Conservation (phyloP, 1,140 invertebrate genomes). For the Trachymyrmex septentrionalis region DNA sequence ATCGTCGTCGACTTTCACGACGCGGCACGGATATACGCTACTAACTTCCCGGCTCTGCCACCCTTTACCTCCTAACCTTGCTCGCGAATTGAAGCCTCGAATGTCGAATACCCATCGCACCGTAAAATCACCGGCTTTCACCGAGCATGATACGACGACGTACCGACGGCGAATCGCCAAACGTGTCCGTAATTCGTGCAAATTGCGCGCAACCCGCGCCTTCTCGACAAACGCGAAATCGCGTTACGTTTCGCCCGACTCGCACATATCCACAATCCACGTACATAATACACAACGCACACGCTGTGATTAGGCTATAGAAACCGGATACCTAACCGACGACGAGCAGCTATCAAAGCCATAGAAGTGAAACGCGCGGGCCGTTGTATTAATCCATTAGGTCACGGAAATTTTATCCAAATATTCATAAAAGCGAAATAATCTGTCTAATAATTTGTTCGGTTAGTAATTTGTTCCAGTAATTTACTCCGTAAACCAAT, state of each 20-base stretch:
- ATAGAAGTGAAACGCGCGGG: conserved; percentile 38
- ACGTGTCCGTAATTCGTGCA: conserved; percentile 63
- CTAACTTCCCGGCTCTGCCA: conserved; percentile 36
- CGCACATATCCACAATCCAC: not conserved
- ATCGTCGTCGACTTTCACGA: conserved; percentile 51
- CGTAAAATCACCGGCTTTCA: conserved; percentile 72
- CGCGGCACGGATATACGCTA: conserved; percentile 41
- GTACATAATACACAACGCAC: not conserved
- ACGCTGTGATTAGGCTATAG: not conserved
- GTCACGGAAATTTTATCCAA: conserved; percentile 23
- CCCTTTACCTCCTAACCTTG: conserved; percentile 60
- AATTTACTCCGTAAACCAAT: conserved; percentile 5
- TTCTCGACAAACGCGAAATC: conserved; percentile 47
- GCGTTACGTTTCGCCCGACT: conserved; percentile 7
- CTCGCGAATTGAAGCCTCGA: conserved; percentile 45
- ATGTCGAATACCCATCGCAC: conserved; percentile 1
- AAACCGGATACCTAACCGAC: conserved; percentile 34
- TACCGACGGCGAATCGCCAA: conserved; percentile 21
- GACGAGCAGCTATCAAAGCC: conserved; percentile 17
- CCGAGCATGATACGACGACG: conserved; percentile 45
- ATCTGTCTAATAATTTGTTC: conserved; percentile 3
- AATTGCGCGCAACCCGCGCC: conserved; percentile 55
- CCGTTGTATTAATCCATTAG: conserved; percentile 40
- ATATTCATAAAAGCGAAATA: conserved; percentile 45
- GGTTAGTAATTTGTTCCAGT: conserved; percentile 12